Conservation (phyloP, 1,140 invertebrate species). For the Caerostris extrusa region DNA sequence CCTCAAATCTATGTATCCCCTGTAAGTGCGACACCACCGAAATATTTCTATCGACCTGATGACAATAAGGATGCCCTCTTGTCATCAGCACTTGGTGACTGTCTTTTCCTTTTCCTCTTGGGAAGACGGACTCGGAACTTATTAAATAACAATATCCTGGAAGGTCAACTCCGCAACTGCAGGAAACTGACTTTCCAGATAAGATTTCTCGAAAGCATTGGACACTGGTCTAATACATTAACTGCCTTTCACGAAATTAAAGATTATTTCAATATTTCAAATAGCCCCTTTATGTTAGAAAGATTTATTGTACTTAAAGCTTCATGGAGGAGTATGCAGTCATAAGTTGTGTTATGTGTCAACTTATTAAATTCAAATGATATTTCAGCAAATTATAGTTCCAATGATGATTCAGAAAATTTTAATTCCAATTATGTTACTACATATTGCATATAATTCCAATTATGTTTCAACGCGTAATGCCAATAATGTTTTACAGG, state of each 20-base stretch:
- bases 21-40: constrained; percentile 15
- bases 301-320: no score
- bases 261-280: no score
- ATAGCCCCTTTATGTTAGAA: no score
- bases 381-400: no score
- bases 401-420: no score
- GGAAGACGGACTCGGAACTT: not conserved
- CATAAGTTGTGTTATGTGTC: no score
- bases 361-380: no score
- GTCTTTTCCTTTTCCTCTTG: constrained; percentile 12
- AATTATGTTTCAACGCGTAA: no score
- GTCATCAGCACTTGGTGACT: constrained; percentile 19
- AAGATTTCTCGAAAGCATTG: not conserved
- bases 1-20: constrained; percentile 12
- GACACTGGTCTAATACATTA: not conserved
- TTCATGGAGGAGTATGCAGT: no score
- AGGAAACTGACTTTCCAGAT: not conserved
- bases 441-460: no score
- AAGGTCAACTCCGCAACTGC: not conserved
- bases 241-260: not conserved
- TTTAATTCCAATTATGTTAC: no score
- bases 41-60: constrained; percentile 20
- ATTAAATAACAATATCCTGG: constrained; percentile 55
- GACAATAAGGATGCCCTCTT: not conserved
- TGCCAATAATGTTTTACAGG: no score